Conservation (phyloP, 2,797 vertebrate species). For the Rhinophrynus dorsalis region DNA sequence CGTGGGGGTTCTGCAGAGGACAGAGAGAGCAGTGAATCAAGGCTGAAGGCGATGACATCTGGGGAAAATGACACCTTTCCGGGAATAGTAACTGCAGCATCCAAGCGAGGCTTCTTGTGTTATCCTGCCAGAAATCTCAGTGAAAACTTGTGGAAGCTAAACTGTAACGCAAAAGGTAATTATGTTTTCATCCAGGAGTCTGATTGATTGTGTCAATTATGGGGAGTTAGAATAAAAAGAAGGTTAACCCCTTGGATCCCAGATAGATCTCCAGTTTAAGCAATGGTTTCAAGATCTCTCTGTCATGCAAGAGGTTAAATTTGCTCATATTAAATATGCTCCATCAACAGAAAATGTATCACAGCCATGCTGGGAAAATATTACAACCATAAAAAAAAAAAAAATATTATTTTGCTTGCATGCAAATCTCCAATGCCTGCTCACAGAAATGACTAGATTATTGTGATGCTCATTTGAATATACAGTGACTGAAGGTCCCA, state of each 20-base stretch:
- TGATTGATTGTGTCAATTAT: constrained; percentile 37
- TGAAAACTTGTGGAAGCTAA: constrained; percentile 35
- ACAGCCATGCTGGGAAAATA: too few relatives aligned
- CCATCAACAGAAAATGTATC: too few relatives aligned
- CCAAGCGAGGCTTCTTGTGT: not conserved
- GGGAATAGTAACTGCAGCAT: constrained; percentile 36
- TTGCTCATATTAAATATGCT: too few relatives aligned
- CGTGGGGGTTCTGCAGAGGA: constrained; percentile 2
- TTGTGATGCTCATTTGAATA: too few relatives aligned
- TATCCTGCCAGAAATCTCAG: constrained; percentile 30
- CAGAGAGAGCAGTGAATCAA: constrained; percentile 29
- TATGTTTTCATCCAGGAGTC: constrained; percentile 28
- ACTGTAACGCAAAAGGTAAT: constrained; percentile 39
- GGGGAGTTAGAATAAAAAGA: constrained; percentile 31
- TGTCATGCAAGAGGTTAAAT: too few relatives aligned
- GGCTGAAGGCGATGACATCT: constrained; percentile 30
- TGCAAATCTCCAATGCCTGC: too few relatives aligned
- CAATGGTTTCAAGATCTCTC: too few relatives aligned
- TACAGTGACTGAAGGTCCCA: too few relatives aligned
- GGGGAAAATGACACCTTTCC: constrained; percentile 41
- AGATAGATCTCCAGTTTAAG: too few relatives aligned
- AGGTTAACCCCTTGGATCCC: constrained; percentile 33
- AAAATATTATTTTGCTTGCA: too few relatives aligned
- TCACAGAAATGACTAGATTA: too few relatives aligned
- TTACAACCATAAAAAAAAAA: too few relatives aligned